These are phyloP conservation scores for Myotis pilosus DNA, from an alignment of 2,797 vertebrate species.

Conservation along the genomic window DNA sequence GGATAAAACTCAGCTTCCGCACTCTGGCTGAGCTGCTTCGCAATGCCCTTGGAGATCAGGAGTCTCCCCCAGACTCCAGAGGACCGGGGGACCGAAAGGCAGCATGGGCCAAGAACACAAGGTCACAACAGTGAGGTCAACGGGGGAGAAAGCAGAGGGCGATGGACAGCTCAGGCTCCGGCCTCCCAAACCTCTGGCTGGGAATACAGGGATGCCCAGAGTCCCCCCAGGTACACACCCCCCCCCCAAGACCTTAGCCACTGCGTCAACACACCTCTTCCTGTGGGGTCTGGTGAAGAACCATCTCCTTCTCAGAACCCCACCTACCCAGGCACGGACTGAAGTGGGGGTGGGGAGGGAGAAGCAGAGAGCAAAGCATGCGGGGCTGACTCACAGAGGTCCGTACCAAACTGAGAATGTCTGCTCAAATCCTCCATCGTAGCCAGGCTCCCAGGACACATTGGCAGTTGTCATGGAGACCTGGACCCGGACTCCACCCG, in stretches of 20 bases:
- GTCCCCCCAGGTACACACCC: not conserved
- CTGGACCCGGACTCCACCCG: constrained; percentile 92
- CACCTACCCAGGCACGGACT: constrained; percentile 51
- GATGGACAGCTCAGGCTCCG: no score
- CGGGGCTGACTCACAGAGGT: constrained; percentile 98
- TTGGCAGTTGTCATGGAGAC: constrained; percentile 96
- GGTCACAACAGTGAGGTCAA: not conserved
- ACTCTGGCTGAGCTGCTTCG: not conserved
- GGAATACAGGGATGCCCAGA: not conserved
- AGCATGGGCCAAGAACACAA: not conserved
- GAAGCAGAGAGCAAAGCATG: constrained; percentile 98
- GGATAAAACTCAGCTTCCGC: not conserved
- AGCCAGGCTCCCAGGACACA: constrained; percentile 98
- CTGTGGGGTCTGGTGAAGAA: not conserved
- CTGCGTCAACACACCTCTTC: not conserved
- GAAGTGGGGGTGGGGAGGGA: constrained; percentile 79
- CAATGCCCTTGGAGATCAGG: not conserved
- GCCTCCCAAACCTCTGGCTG: not conserved
- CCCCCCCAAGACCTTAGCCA: not conserved
- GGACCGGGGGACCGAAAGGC: not conserved
- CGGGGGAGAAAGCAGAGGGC: no score
- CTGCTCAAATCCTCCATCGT: constrained; percentile 99
- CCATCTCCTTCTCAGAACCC: not conserved
- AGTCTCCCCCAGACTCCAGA: not conserved
- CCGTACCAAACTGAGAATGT: constrained; percentile 99